Percentiles rank a stretch among this genome's conserved stretches.
Conservation (phyloP, 2,888 invertebrate species). For the Macaria liturata region DNA sequence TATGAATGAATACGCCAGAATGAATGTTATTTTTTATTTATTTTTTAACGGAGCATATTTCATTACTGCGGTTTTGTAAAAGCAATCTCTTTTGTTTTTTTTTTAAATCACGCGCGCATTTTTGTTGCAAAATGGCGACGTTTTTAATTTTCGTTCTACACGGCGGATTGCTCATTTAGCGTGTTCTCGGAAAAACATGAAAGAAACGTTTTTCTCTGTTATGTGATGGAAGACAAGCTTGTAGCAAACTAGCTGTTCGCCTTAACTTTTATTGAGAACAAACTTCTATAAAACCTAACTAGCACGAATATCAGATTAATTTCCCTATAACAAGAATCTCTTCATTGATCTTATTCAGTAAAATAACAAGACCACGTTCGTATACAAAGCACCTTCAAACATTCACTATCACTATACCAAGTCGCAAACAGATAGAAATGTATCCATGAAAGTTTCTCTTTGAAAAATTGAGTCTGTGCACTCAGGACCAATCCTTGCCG, state of each 20-base stretch:
- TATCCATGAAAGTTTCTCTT: slow-evolving; percentile 14
- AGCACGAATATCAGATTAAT: too few relatives aligned
- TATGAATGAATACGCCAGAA: slow-evolving; percentile 7
- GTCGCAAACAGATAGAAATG: slow-evolving; percentile 1
- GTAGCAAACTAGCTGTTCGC: too few relatives aligned
- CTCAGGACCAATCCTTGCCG: slow-evolving; percentile 15
- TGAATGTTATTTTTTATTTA: slow-evolving; percentile 13
- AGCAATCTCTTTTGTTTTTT: slow-evolving; percentile 11
- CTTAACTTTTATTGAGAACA: too few relatives aligned
- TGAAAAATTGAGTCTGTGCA: slow-evolving; percentile 25
- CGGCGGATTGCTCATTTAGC: neutral
- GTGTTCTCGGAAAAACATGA: too few relatives aligned
- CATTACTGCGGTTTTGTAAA: slow-evolving; percentile 11
- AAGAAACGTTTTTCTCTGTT: too few relatives aligned
- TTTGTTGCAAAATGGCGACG: slow-evolving; percentile 8
- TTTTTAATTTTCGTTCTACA: neutral
- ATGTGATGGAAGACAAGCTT: too few relatives aligned
- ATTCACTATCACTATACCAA: neutral
- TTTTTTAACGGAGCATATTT: slow-evolving; percentile 7
- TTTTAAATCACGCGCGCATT: slow-evolving; percentile 7
- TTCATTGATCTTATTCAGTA: too few relatives aligned
- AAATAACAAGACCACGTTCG: too few relatives aligned
- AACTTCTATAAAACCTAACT: too few relatives aligned
- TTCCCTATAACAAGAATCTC: too few relatives aligned
- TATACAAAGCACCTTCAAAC: too few relatives aligned